phyloP scores from a whole-genome alignment of 1,140 invertebrate genomes.

The Drosophila kikkawai region DNA sequence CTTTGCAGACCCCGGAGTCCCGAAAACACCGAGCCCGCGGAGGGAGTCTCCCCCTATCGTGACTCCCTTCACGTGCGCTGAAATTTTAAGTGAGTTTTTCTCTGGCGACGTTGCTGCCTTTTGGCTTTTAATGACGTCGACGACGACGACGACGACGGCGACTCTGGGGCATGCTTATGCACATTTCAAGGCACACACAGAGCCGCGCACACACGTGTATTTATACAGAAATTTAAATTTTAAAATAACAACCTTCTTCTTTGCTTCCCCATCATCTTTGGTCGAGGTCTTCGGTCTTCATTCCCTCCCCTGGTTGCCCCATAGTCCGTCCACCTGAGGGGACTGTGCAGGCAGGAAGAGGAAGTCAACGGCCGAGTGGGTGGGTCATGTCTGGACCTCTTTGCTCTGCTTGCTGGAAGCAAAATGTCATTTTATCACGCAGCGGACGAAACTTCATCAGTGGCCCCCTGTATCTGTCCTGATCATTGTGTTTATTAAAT shows the following conservation, averaged over 20 bases:
- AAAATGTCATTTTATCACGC: constrained; percentile 82
- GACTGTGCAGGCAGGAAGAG: constrained; percentile 20
- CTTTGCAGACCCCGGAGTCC: neutral
- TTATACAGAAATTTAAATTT: constrained; percentile 83
- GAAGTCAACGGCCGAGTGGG: constrained; percentile 43
- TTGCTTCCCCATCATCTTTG: constrained; percentile 16
- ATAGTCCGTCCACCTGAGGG: constrained; percentile 53
- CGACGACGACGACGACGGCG: constrained; percentile 29
- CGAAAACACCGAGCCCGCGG: neutral
- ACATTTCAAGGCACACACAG: constrained; percentile 50
- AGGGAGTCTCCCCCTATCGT: constrained; percentile 7
- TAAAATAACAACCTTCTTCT: constrained; percentile 73
- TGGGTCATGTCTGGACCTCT: constrained; percentile 34
- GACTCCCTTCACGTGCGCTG: constrained; percentile 66
- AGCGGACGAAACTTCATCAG: constrained; percentile 61
- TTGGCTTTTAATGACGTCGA: constrained; percentile 81
- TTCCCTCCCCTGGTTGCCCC: constrained; percentile 67
- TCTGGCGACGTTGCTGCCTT: constrained; percentile 60
- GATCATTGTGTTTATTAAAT: constrained; percentile 78
- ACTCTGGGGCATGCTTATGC: constrained; percentile 82
- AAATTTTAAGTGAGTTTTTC: constrained; percentile 83
- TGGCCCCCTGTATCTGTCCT: constrained; percentile 20
- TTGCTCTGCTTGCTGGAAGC: constrained; percentile 39
- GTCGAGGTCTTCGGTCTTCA: constrained; percentile 12
- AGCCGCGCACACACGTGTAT: constrained; percentile 55